Evolutionary conservation across 2,888 invertebrate species (phyloP), one percentile per base, ranked within the genome.

Genomic region (Pimpla rufipes): DNA sequence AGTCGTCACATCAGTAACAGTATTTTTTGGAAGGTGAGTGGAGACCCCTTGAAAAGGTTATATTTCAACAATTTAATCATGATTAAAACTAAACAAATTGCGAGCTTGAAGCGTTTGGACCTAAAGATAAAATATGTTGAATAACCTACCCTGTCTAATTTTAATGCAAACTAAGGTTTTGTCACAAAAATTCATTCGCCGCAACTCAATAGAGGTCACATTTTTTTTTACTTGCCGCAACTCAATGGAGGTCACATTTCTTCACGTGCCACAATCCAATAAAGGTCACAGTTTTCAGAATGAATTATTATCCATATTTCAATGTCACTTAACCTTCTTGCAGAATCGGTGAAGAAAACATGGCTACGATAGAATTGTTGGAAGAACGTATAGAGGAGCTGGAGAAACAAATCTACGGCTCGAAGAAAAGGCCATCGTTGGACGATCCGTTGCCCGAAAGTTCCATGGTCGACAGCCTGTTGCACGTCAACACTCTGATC

Each of bases 401-500:
- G 81, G 95, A 95, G 88, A 90, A 93, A 16, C 91, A 93, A 86
- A 90, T 95, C 37, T 92, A 94, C 67, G 93, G 93, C 8, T 68
- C 84, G 16, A 91, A 92, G 4, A 90, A 91, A 68, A 87, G 88
- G 42, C 88, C 89, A 13, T 85, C 87, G 18, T 85, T 89, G 8
- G 88, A 92, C 13, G 86, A 89, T 52, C 88, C 87, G 16, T 86
- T 90, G 64, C 90, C 90, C 8, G 90, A 92, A 81, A 91, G 86
- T 83, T 88, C 92, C n/a, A 89, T 94, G 11, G 90, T 94, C 0
- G 94, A 94, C 81, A 92, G 92, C 78, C 90, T 95, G 10, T 50
- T 94, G 16, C 93, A 94, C 88, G 93, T 93, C 0, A 94, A 94
- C 85, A 94, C 94, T 0, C 92, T 94, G 88, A 93, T 94, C 37